These are phyloP conservation scores for Poecilobothrus nobilitatus DNA, from an alignment of 2,888 invertebrate species.

Conservation along the genomic window DNA sequence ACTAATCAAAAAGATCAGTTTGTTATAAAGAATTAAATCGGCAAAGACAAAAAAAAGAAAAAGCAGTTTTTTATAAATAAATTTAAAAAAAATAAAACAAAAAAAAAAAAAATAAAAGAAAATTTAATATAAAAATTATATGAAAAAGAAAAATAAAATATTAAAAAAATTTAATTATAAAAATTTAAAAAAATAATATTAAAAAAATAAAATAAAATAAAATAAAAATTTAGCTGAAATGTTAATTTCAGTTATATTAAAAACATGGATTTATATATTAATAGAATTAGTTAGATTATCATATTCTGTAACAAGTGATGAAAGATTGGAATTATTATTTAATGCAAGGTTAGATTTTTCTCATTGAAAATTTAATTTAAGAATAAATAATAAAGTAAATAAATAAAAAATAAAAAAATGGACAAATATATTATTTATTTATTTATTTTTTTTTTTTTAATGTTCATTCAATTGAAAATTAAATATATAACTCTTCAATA, in stretches of 20 bases:
- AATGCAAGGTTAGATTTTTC: slow-evolving; percentile 41
- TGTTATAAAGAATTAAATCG: not conserved
- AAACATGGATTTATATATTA: not conserved
- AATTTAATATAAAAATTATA: not conserved
- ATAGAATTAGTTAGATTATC: not conserved
- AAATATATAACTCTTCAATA: too few species aligned
- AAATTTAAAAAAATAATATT: not conserved
- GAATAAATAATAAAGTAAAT: too few species aligned
- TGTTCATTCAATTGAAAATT: too few species aligned
- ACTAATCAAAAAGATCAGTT: not conserved
- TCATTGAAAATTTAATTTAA: too few species aligned
- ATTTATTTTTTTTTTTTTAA: too few species aligned
- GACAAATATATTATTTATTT: too few species aligned
- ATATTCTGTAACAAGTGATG: slow-evolving; percentile 27
- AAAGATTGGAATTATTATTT: slow-evolving; percentile 46
- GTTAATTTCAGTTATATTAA: not conserved
- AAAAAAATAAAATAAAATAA: not conserved
- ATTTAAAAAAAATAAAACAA: too few species aligned
- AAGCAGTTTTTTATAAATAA: too few species aligned
- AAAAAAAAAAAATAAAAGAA: not conserved
- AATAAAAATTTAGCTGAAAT: not conserved
- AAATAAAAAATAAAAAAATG: too few species aligned
- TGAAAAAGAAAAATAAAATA: not conserved
- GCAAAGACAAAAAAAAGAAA: not conserved
- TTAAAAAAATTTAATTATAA: not conserved